Evolutionary conservation across 2,888 invertebrate species (phyloP), one percentile per base, ranked within the genome.

Genomic region (Tenthredo notha): DNA sequence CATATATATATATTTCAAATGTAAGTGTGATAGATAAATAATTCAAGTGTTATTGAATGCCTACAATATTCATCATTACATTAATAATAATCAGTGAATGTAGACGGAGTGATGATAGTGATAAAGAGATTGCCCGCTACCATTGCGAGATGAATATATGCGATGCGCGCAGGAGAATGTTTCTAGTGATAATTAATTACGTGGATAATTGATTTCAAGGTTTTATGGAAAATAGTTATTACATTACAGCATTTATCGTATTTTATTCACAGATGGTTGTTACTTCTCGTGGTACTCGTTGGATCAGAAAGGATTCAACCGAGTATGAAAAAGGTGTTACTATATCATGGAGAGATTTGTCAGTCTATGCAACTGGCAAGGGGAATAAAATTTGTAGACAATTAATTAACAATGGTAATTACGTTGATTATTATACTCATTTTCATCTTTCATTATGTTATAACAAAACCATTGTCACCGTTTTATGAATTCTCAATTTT

Each of bases 291-390:
- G 58, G 58, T n/a, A 18, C 61, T 5, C 10, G 37, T 7, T 37
- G 58, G 58, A 40, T 61, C n/a, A 61, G 80, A 61, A 21, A 80
- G 25, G 25, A 58, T 61, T 58, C 80, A 47, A 65, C 25, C n/a
- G 78, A 84, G 33, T 40, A 65, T 25, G 95, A 95, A 85, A 95
- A 96, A 74, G 97, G 96, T 0, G 95, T 96, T 78, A 97, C 97
- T 0, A 94, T 98, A 47, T 96, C 97, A 0, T 98, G 98, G 98
- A 94, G 96, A 75, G 97, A 98, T 91, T 93, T 98, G 0, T 96
- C 96, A 61, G 96, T 97, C 1, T 97, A 97, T 89, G 95, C 96
- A 12, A 91, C 93, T 85, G 88, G 91, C n/a, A 92, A 91, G 80
- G 89, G 90, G 40, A 92, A 92, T 21, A 92, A 90, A 67, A 92